phyloP scores from a whole-genome alignment of 2,113 vertebrate species.

The Semicossyphus pulcher region DNA sequence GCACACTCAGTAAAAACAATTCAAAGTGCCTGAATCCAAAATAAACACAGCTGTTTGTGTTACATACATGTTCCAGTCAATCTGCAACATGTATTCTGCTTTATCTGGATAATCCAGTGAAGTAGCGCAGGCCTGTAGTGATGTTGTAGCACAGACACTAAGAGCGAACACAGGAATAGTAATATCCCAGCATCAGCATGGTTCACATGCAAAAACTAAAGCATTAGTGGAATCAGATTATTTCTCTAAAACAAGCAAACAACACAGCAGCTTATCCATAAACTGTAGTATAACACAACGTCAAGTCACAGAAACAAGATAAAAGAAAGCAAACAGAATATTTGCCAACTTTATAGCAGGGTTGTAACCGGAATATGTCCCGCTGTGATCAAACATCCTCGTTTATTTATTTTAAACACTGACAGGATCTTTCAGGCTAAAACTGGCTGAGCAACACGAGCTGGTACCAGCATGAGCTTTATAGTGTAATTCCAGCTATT shows the following conservation, averaged over 20 bases:
- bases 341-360: background rate
- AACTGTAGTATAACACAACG: background rate
- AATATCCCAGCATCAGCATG: slow-evolving; percentile 26
- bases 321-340: background rate
- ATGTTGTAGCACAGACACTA: background rate
- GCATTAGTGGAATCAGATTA: slow-evolving; percentile 57
- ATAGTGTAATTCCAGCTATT: background rate
- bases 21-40: background rate
- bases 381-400: slow-evolving; percentile 11
- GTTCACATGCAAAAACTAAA: slow-evolving; percentile 30
- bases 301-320: background rate
- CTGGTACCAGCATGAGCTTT: background rate
- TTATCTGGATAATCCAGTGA: slow-evolving; percentile 38
- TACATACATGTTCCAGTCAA: background rate
- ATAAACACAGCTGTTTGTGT: background rate
- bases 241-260: slow-evolving; percentile 42
- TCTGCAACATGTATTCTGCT: slow-evolving; percentile 33
- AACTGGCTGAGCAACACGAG: background rate
- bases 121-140: background rate
- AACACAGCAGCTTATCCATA: slow-evolving; percentile 43
- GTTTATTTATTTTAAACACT: background rate
- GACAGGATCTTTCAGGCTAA: background rate
- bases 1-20: background rate
- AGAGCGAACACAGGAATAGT: slow-evolving; percentile 1
- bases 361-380: background rate